These are phyloP conservation scores for Dallia pectoralis DNA, from an alignment of 2,797 vertebrate genomes.

Conservation along the genomic window DNA sequence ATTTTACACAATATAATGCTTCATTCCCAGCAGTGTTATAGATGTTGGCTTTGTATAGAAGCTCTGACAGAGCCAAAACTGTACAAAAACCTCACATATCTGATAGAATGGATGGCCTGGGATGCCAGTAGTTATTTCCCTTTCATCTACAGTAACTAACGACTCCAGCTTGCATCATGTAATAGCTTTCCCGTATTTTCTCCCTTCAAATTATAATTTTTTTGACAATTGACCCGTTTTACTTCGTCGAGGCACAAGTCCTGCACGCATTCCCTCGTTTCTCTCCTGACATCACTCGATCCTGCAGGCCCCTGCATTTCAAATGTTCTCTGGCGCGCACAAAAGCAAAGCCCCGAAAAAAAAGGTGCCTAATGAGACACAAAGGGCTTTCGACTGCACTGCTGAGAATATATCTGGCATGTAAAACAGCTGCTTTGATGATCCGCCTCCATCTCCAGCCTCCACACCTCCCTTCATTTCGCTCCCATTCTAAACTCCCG, in stretches of 20 bases:
- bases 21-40: no score
- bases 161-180: not conserved
- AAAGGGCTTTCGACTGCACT: conserved; percentile 64
- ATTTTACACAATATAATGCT: not conserved
- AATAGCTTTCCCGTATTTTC: not conserved
- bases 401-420: conserved; percentile 66
- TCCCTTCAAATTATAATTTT: conserved; percentile 11
- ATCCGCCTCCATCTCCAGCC: conserved; percentile 53
- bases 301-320: conserved; percentile 51
- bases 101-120: not conserved
- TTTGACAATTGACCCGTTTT: conserved; percentile 41
- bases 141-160: not conserved
- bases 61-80: not conserved
- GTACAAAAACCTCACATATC: not conserved
- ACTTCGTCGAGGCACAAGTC: conserved; percentile 34
- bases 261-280: conserved; percentile 18
- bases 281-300: conserved; percentile 24
- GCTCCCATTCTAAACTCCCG: not conserved
- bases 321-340: conserved; percentile 62
- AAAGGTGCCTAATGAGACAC: conserved; percentile 69
- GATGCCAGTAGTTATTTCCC: not conserved
- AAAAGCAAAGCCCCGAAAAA: conserved; percentile 58
- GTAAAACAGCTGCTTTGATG: conserved; percentile 71
- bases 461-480: not conserved
- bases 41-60: no score